phyloP scores from a whole-genome alignment of 1,140 invertebrate species.

The Diachasma alloeum region DNA sequence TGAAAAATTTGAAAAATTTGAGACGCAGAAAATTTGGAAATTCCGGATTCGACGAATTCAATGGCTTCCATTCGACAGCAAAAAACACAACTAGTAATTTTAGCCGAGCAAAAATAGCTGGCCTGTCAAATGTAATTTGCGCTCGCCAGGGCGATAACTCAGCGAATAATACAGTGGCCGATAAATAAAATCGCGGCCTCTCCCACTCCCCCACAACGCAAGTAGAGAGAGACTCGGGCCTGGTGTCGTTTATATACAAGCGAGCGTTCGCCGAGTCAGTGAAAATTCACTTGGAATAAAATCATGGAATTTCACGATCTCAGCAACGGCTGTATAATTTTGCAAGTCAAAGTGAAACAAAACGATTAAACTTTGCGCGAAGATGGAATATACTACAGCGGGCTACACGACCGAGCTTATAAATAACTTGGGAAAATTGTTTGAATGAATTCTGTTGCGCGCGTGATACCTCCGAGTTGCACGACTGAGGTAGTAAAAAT shows the following conservation, averaged over 20 bases:
- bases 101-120: no score
- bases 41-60: no score
- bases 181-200: neutral
- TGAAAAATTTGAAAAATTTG: no score
- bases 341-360: conserved; percentile 9
- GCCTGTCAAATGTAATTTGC: neutral
- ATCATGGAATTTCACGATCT: conserved; percentile 6
- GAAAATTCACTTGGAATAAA: neutral
- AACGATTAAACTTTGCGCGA: neutral
- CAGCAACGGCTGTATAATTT: neutral
- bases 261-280: neutral
- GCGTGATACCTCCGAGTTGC: neutral
- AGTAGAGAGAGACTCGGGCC: neutral
- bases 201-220: neutral
- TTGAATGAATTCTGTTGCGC: neutral
- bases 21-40: no score
- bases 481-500: neutral
- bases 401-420: neutral
- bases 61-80: no score
- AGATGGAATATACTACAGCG: neutral
- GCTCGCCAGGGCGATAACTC: neutral
- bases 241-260: neutral
- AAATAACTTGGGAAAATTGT: neutral
- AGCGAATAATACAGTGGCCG: neutral
- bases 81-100: no score